phyloP scores from a whole-genome alignment of 2,113 vertebrate genomes.

The Brachyhypopomus occidentalis region DNA sequence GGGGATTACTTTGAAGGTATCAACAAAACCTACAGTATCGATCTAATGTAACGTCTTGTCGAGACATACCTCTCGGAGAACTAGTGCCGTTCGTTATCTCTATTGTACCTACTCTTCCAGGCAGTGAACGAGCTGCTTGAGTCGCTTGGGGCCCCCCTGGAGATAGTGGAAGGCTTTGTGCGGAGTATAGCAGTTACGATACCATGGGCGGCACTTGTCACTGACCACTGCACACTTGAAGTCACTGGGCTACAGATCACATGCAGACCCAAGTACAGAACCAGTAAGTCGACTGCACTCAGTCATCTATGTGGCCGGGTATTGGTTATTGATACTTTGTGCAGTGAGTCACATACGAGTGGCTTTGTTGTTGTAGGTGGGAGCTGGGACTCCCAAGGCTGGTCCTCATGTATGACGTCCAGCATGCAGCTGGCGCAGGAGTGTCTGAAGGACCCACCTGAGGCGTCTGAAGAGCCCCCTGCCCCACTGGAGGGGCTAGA shows the following conservation, averaged over 20 bases:
- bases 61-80: not conserved
- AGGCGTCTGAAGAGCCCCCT: slow-evolving; percentile 83
- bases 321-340: not conserved
- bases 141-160: slow-evolving; percentile 83
- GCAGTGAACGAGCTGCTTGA: slow-evolving; percentile 88
- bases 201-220: slow-evolving; percentile 89
- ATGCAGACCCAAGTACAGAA: slow-evolving; percentile 83
- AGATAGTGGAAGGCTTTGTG: slow-evolving; percentile 89
- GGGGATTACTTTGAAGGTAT: not conserved
- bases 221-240: slow-evolving; percentile 88
- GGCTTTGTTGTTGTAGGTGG: slow-evolving; percentile 63
- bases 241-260: slow-evolving; percentile 87
- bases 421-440: slow-evolving; percentile 93
- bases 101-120: slow-evolving; percentile 61
- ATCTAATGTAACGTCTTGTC: not conserved
- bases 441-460: slow-evolving; percentile 86
- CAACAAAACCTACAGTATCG: not conserved
- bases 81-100: not conserved
- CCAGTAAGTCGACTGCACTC: slow-evolving; percentile 73
- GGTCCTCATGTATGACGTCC: slow-evolving; percentile 90
- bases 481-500: slow-evolving; percentile 91
- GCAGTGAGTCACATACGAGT: not conserved
- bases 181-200: slow-evolving; percentile 84
- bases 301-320: not conserved
- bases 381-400: slow-evolving; percentile 82